A percentile compares a stretch with the other conserved stretches of the same genome.
phyloP scores from a whole-genome alignment of 2,888 invertebrate genomes.

The Acanthopleura granulata region DNA sequence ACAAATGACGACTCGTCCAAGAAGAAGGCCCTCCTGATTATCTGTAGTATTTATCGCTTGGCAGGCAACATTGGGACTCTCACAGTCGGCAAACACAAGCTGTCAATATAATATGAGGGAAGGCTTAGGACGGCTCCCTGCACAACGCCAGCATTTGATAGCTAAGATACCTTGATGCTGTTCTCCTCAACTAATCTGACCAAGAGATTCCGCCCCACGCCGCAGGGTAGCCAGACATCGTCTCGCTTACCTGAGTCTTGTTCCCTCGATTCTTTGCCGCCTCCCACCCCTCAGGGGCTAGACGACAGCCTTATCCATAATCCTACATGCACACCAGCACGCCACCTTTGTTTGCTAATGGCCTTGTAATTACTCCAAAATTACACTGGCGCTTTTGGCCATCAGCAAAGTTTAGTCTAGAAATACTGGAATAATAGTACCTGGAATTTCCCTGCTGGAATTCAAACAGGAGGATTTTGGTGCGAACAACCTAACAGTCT shows the following conservation, averaged over 20 bases:
- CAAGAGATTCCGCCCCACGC: neutral
- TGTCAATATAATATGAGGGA: neutral
- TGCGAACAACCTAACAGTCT: too few relatives aligned
- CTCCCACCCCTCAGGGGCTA: neutral
- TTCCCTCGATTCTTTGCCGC: neutral
- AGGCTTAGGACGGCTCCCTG: neutral
- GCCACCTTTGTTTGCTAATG: neutral
- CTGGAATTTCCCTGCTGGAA: too few relatives aligned
- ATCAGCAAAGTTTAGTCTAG: too few relatives aligned
- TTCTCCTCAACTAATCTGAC: constrained; percentile 5
- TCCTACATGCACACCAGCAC: neutral
- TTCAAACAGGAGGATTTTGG: too few relatives aligned
- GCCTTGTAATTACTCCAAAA: neutral
- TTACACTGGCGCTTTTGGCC: neutral
- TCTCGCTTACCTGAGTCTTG: neutral
- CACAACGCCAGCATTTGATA: neutral
- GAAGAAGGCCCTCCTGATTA: neutral
- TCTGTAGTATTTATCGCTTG: neutral
- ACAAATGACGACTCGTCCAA: too few relatives aligned
- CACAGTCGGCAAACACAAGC: neutral
- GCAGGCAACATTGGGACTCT: neutral
- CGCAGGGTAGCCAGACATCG: neutral
- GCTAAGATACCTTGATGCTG: constrained; percentile 1
- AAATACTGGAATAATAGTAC: too few relatives aligned
- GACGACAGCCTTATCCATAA: neutral